Conservation (phyloP, 2,888 invertebrate species). For the Diadegma fenestrale region DNA sequence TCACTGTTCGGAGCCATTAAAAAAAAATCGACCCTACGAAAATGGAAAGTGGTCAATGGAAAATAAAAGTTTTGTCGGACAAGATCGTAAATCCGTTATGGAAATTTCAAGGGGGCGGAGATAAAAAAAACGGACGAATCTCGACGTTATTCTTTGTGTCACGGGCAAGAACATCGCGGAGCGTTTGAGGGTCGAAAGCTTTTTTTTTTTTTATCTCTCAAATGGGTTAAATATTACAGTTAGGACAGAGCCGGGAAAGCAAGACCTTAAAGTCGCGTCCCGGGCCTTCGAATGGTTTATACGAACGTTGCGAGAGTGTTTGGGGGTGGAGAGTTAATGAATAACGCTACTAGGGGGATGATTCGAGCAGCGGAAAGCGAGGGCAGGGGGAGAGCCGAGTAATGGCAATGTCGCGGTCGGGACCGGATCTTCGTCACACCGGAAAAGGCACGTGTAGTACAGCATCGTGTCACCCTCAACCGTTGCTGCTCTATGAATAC, state of each 20-base stretch:
- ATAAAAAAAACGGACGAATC: not conserved
- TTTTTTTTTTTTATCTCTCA: slow-evolving; percentile 4
- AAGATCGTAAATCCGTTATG: not conserved
- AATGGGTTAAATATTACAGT: slow-evolving; percentile 23
- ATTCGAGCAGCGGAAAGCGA: not conserved
- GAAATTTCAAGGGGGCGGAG: not conserved
- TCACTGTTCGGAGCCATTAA: not conserved
- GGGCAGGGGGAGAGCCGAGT: slow-evolving; percentile 13
- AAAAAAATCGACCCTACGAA: not conserved
- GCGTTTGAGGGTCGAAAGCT: slow-evolving; percentile 16
- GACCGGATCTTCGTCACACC: slow-evolving; percentile 48
- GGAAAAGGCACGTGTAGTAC: slow-evolving; percentile 32
- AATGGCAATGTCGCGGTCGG: slow-evolving; percentile 36
- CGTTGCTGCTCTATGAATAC: not conserved
- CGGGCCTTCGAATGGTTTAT: slow-evolving; percentile 18
- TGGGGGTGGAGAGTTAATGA: slow-evolving; percentile 44
- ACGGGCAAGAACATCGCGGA: slow-evolving; percentile 21
- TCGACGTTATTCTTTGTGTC: slow-evolving; percentile 5
- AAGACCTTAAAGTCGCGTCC: slow-evolving; percentile 10
- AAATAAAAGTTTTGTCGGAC: not conserved
- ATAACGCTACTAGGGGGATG: slow-evolving; percentile 31
- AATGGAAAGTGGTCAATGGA: not conserved
- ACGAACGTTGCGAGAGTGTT: slow-evolving; percentile 9
- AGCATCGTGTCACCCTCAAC: slow-evolving; percentile 45
- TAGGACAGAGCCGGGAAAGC: not conserved